Conservation (phyloP, 2,113 vertebrate species). For the Echinops telfairi region DNA sequence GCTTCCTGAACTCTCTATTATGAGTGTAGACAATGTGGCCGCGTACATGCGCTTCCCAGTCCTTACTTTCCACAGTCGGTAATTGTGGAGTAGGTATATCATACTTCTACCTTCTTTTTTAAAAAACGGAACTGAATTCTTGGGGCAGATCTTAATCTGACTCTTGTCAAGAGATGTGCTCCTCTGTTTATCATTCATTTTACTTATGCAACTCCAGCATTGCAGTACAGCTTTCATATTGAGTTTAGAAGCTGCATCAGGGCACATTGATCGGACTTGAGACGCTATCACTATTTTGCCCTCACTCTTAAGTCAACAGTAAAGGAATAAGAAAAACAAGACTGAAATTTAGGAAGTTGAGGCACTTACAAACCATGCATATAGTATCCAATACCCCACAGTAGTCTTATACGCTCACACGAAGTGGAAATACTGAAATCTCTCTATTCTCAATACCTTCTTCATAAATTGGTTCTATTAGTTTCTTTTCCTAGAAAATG, state of each 20-base stretch:
- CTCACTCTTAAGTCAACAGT: not conserved
- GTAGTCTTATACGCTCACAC: not conserved
- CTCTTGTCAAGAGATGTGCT: not conserved
- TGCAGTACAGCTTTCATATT: not conserved
- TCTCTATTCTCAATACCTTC: not conserved
- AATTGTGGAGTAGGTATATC: too few relatives aligned
- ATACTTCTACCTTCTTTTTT: not conserved
- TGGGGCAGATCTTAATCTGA: not conserved
- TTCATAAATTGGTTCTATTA: not conserved
- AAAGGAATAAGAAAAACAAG: not conserved
- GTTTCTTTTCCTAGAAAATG: not conserved
- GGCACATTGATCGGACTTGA: not conserved
- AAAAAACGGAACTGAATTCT: not conserved
- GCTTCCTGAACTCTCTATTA: too few relatives aligned
- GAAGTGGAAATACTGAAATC: not conserved
- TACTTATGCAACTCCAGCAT: not conserved
- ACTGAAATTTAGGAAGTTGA: not conserved
- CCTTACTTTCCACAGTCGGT: too few relatives aligned
- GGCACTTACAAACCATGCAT: not conserved
- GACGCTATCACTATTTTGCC: not conserved
- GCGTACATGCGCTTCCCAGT: too few relatives aligned
- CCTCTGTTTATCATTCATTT: not conserved
- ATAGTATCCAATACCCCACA: rapidly evolving
- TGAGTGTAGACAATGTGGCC: too few relatives aligned
- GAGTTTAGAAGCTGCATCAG: not conserved